A percentile compares a stretch with the other conserved stretches of the same genome.
Conservation (phyloP, 2,888 invertebrate genomes). For the Oscheius onirici region DNA sequence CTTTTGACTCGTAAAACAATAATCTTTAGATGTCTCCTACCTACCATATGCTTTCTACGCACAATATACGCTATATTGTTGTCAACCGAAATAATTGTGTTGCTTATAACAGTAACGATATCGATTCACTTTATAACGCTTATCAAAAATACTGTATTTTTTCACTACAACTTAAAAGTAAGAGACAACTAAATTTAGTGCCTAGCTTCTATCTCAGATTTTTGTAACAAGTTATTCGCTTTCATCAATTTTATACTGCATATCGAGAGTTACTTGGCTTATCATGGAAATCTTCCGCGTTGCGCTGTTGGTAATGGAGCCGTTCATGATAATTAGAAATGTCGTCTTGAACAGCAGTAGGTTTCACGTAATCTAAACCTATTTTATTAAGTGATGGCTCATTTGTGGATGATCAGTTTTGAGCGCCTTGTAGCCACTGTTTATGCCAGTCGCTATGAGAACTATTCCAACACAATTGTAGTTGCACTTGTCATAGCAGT, state of each 20-base stretch:
- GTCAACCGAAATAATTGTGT: not conserved
- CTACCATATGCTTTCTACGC: not conserved
- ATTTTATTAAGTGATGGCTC: conserved; percentile 5
- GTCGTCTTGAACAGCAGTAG: not conserved
- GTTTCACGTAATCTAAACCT: too few relatives aligned
- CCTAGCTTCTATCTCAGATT: not conserved
- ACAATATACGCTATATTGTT: not conserved
- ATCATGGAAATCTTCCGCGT: not conserved
- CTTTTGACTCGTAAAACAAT: too few relatives aligned
- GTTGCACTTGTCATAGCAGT: not conserved
- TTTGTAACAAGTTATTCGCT: not conserved
- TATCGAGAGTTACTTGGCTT: not conserved
- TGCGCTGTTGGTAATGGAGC: not conserved
- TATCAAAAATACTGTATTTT: conserved; percentile 5
- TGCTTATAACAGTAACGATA: not conserved
- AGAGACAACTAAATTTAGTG: not conserved
- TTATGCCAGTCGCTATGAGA: not conserved
- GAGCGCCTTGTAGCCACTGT: conserved; percentile 10
- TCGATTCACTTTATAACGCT: not conserved
- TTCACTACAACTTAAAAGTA: conserved; percentile 22
- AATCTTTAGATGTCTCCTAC: too few relatives aligned
- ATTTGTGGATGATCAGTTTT: conserved; percentile 21
- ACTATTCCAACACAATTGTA: not conserved
- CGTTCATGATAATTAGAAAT: conserved; percentile 2
- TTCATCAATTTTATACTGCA: not conserved